Evolutionary conservation across 2,797 vertebrate species (phyloP).

Genomic region (Melanotaenia trifasciata): DNA sequence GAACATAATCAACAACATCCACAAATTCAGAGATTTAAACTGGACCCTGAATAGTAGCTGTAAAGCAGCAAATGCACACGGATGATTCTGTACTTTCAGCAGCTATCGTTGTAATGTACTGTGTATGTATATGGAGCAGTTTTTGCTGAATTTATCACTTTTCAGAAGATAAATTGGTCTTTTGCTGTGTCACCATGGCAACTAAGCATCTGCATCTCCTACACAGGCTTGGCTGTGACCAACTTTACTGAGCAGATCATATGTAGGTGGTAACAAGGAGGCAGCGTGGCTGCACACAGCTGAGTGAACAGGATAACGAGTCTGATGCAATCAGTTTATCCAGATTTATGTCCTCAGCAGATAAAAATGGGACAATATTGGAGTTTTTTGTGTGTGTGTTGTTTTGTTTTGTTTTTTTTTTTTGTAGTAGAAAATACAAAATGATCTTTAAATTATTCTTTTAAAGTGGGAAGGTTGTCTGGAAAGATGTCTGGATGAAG

Average conservation of each 20-base stretch:
- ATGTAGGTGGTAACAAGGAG: not conserved
- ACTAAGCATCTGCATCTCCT: constrained; percentile 51
- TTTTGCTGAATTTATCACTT: constrained; percentile 53
- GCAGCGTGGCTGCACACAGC: not conserved
- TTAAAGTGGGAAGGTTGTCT: not conserved
- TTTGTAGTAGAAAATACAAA: not conserved
- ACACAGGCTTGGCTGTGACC: constrained; percentile 18
- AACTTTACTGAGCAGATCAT: not conserved
- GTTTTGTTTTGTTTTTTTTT: not conserved
- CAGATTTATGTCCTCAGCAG: not conserved
- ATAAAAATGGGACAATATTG: not conserved
- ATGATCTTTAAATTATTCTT: not conserved
- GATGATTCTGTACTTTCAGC: constrained; percentile 44
- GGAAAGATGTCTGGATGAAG: not conserved
- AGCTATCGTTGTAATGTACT: constrained; percentile 18
- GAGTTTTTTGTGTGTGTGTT: too few relatives aligned
- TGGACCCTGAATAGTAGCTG: not conserved
- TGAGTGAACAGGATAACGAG: not conserved
- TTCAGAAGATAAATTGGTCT: constrained; percentile 62
- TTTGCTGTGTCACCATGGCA: constrained; percentile 64
- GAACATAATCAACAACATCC: not conserved
- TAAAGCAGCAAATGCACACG: constrained; percentile 18
- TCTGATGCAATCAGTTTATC: not conserved
- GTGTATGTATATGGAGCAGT: constrained; percentile 24
- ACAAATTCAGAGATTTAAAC: not conserved